Conservation (phyloP, 2,888 invertebrate species). For the Meliscaeva auricollis region DNA sequence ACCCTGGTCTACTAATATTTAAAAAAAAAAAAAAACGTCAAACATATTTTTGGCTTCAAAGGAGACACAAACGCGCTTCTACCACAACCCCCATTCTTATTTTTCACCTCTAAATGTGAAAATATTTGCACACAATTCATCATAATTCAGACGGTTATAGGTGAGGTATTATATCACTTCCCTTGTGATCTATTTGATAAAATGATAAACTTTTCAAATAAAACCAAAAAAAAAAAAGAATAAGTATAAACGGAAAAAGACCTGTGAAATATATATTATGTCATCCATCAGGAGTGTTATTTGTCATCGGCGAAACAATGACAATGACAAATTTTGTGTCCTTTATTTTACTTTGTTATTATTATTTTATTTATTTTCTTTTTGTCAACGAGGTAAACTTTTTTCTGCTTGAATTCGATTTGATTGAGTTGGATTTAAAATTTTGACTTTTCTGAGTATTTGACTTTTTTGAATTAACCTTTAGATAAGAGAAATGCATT, state of each 20-base stretch:
- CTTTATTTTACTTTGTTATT: slow-evolving; percentile 8
- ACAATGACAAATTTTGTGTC: slow-evolving; percentile 63
- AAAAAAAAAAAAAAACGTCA: too few relatives aligned
- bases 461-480: too few relatives aligned
- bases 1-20: too few relatives aligned
- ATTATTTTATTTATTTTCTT: slow-evolving; percentile 11
- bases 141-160: slow-evolving; percentile 5
- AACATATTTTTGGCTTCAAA: not conserved
- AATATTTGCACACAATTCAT: slow-evolving; percentile 45
- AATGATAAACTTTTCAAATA: slow-evolving; percentile 40
- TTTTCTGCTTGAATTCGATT: slow-evolving; percentile 23
- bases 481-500: too few relatives aligned
- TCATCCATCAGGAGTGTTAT: slow-evolving; percentile 51
- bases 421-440: not conserved
- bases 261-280: slow-evolving; percentile 28
- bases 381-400: not conserved
- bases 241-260: not conserved
- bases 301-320: slow-evolving; percentile 66
- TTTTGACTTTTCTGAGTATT: too few relatives aligned
- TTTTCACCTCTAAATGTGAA: slow-evolving; percentile 8
- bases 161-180: not conserved
- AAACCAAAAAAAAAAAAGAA: slow-evolving; percentile 18
- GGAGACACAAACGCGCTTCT: not conserved
- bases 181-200: slow-evolving; percentile 40
- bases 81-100: not conserved